Evolutionary conservation across 2,888 invertebrate genomes (phyloP), one percentile per base, ranked within the genome.

Genomic region (Opisthograptis luteolata): DNA sequence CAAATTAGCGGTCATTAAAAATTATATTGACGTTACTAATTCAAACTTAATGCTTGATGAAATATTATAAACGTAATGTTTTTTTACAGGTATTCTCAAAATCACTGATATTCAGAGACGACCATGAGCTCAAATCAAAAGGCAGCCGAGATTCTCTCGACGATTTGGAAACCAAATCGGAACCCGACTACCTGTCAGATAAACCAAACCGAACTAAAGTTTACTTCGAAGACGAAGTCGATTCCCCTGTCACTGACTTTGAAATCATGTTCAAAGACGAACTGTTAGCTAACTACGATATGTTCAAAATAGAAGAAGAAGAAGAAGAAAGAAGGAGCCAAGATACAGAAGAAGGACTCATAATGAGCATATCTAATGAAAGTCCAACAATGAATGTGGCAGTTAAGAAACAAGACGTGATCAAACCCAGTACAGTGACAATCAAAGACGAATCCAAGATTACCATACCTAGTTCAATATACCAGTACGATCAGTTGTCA

Each of bases 241-340:
- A 91, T 41, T 87, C 88, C 0, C 89, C 88, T 0, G 85, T 91
- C 1, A 89, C 91, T 1, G 91, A 91, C 68, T 91, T 91, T 40
- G 91, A 91, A 73, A 91, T 91, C 1, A 91, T 91, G 91, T 91
- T 91, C 68, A 90, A 91, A 74, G 91, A 91, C 54, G 91, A 91
- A 69, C 74, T 91, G 0, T 52, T 82, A 1, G 71, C 80, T 0
- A 79, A 76, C 25, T 74, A 86, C 42, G 83, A 85, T 27, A 91
- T 91, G 79, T 90, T 88, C 50, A 90, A 91, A 60, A 91, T 91
- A 13, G 91, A 90, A 19, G 87, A 87, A 68, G 91, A 91, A 66
- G 90, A 88, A 52, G 88, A 87, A 60, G 83, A 87, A n/a, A 71
- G 67, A 27, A 73, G 71, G 25, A 84, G 84, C 25, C 76, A 78